Conservation (phyloP, 2,113 vertebrate genomes). For the Plestiodon gilberti region DNA sequence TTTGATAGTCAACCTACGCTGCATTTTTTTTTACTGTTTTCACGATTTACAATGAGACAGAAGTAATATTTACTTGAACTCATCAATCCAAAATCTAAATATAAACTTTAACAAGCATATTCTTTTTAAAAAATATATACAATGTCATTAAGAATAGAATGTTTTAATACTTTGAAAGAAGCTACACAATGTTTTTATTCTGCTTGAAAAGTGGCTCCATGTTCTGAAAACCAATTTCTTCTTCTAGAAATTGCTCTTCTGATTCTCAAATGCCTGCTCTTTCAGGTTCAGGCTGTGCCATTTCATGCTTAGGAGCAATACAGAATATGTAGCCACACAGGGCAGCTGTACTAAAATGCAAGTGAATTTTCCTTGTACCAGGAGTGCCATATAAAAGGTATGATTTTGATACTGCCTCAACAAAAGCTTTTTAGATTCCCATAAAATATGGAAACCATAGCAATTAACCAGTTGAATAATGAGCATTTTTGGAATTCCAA, state of each 20-base stretch:
- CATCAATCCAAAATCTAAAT: conserved; percentile 22
- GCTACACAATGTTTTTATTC: not conserved
- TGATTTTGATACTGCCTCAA: not conserved
- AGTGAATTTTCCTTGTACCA: not conserved
- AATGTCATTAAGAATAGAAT: not conserved
- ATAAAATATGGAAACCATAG: not conserved
- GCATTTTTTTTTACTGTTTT: not conserved
- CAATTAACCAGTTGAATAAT: not conserved
- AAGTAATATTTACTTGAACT: not conserved
- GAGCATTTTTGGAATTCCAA: not conserved
- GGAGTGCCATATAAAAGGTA: not conserved
- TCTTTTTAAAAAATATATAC: not conserved
- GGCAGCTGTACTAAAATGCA: not conserved
- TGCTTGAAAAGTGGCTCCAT: not conserved
- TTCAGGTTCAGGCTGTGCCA: not conserved
- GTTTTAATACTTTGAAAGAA: not conserved
- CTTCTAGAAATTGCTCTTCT: not conserved
- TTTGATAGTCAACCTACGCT: not conserved
- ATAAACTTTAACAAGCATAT: not conserved
- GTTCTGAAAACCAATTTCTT: conserved; percentile 1
- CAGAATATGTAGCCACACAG: not conserved
- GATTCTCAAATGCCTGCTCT: not conserved
- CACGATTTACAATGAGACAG: not conserved
- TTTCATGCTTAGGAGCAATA: not conserved
- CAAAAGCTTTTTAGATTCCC: not conserved